A percentile compares a stretch with the other conserved stretches of the same genome.
Evolutionary conservation across 2,888 invertebrate genomes (phyloP).

Genomic region (Trissolcus japonicus): DNA sequence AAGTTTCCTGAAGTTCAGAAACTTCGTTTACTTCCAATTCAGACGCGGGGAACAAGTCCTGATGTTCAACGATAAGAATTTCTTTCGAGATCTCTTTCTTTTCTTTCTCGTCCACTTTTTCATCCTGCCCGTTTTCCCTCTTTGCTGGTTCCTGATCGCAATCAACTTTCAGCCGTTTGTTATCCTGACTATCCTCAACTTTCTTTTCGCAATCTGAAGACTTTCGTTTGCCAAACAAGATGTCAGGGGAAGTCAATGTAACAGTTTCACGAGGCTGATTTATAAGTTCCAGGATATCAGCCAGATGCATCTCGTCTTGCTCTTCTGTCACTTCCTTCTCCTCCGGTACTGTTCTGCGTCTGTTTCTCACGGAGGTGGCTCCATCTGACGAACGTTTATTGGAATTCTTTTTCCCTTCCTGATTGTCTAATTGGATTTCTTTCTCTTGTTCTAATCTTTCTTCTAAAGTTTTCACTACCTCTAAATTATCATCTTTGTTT

Average conservation of each 20-base stretch:
- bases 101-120: neutral
- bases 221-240: conserved; percentile 61
- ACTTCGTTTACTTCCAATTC: no score
- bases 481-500: neutral
- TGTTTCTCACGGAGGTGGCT: conserved; percentile 63
- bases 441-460: conserved; percentile 11
- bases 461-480: neutral
- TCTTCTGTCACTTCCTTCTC: conserved; percentile 53
- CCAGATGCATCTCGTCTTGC: conserved; percentile 62
- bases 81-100: conserved; percentile 57
- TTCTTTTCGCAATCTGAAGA: conserved; percentile 42
- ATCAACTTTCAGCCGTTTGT: neutral
- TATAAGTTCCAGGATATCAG: conserved; percentile 68
- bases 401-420: conserved; percentile 53
- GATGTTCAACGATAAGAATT: conserved; percentile 60
- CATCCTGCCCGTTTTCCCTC: conserved; percentile 33
- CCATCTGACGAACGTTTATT: conserved; percentile 68
- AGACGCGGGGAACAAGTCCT: no score
- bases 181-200: conserved; percentile 17
- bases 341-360: conserved; percentile 59
- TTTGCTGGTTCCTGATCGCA: conserved; percentile 8
- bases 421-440: conserved; percentile 5
- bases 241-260: no score
- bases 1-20: no score
- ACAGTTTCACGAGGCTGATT: conserved; percentile 49